phyloP scores from a whole-genome alignment of 2,113 vertebrate species.

The Oreochromis spilurus region DNA sequence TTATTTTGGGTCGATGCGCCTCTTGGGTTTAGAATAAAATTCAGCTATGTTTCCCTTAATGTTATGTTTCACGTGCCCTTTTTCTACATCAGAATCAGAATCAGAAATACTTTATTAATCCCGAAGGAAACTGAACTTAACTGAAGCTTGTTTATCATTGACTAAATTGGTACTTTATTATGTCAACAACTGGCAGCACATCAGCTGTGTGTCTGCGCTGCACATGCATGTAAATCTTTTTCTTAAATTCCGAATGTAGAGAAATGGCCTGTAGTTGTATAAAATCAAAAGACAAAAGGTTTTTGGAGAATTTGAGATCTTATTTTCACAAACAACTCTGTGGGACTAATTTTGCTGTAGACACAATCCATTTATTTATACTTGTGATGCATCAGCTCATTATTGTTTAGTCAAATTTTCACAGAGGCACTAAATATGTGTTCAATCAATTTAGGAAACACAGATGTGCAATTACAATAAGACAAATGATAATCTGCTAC shows the following conservation, averaged over 20 bases:
- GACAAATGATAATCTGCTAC: background rate
- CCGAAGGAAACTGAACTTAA: background rate
- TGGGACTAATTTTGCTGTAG: background rate
- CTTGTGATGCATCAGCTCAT: background rate
- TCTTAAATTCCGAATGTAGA: background rate
- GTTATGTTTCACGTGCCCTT: background rate
- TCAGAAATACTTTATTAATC: too few species aligned
- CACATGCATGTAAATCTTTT: background rate
- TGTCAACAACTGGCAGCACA: constrained; percentile 20
- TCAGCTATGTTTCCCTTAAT: background rate
- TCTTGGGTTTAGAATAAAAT: background rate
- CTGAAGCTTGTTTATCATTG: background rate
- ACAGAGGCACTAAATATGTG: background rate
- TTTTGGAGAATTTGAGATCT: background rate
- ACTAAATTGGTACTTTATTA: background rate
- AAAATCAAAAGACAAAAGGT: background rate
- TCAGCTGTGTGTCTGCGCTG: background rate
- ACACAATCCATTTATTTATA: background rate
- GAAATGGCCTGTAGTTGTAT: background rate
- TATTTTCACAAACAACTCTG: background rate
- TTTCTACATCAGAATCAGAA: background rate
- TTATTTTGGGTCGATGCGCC: background rate
- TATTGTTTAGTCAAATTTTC: background rate
- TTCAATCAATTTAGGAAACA: background rate
- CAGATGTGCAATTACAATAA: background rate